These are phyloP conservation scores for Gambusia holbrooki DNA, from an alignment of 2,113 vertebrate genomes.

Conservation along the genomic window DNA sequence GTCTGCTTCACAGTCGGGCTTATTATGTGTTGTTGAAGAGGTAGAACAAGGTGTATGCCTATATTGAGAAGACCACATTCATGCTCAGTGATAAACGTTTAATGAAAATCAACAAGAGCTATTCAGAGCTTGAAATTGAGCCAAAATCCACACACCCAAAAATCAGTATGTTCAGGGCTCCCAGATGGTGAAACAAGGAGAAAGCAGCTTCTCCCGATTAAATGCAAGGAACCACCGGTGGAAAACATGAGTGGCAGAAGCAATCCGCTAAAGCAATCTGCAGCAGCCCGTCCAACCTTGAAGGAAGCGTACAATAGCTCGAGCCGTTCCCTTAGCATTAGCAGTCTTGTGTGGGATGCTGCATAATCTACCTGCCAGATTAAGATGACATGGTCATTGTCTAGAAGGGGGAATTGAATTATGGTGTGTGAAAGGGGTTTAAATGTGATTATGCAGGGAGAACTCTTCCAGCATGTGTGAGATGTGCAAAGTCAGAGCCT, in stretches of 20 bases:
- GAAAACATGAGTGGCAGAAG: conserved; percentile 71
- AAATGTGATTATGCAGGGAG: conserved; percentile 77
- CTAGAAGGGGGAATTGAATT: conserved; percentile 80
- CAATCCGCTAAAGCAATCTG: conserved; percentile 76
- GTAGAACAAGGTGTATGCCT: conserved; percentile 25
- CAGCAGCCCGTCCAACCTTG: conserved; percentile 71
- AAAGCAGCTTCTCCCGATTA: conserved; percentile 51
- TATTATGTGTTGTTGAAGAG: conserved; percentile 3
- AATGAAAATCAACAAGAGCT: conserved; percentile 28
- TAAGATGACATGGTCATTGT: conserved; percentile 82
- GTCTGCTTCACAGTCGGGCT: conserved; percentile 43
- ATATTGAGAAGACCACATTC: conserved; percentile 18
- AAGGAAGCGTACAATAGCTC: conserved; percentile 69
- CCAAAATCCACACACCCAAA: conserved; percentile 26
- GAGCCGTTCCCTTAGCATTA: conserved; percentile 68
- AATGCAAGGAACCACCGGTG: conserved; percentile 52
- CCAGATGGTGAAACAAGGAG: conserved; percentile 34
- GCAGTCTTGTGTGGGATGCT: conserved; percentile 74
- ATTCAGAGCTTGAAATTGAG: conserved; percentile 34
- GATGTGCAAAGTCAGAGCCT: conserved; percentile 65
- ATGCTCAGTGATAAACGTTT: conserved; percentile 42
- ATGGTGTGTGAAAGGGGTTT: conserved; percentile 77
- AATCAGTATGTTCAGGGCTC: conserved; percentile 40
- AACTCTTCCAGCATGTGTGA: conserved; percentile 62
- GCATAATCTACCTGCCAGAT: conserved; percentile 82